Evolutionary conservation across 2,797 vertebrate genomes (phyloP), one percentile per base, ranked within the genome.

Genomic region (Borostomias antarcticus): DNA sequence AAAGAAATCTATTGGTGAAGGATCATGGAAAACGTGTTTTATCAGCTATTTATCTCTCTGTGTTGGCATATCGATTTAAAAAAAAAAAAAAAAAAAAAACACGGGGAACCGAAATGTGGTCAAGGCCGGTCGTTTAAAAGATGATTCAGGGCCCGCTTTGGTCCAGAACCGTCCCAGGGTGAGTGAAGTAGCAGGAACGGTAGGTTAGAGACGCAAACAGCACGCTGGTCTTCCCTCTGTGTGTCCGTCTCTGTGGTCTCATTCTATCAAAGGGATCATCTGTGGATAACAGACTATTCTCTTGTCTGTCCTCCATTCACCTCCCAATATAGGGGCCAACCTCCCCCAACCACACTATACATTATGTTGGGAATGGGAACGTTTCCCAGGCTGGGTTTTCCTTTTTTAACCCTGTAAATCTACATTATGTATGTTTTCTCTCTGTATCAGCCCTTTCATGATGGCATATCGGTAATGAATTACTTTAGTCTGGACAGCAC

Each of bases 31-130:
- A 77, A 68, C 32, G 29, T 45, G 58, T 75, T 72, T 79, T 60
- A 75, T 71, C 52, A 6, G 48, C 77, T 83, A 83, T 88, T 85
- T 84, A 74, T 74, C 63, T 48, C 35, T 77, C 45, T 72, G 74
- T 76, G 63, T 77, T 71, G 68, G 69, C 54, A 57, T 74, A 68
- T 60, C 65, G 73, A 75, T 78, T 81, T 68, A 75, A 71, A 66
- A 63, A 77, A 79, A 73, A 75, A 81, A n/a, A n/a, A n/a, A n/a
- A n/a, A n/a, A n/a, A n/a, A n/a, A n/a, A n/a, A n/a, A 82, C 52
- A 77, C 62, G 73, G 63, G 33, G 53, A 70, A 68, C 69, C 65
- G 69, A 63, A 47, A 74, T 26, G 62, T 68, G 68, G 72, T 54
- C n/a, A n/a, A n/a, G 50, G 32, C 50, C 28, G 61, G 62, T 65